phyloP scores from a whole-genome alignment of 1,140 invertebrate genomes.

The Panulirus ornatus region DNA sequence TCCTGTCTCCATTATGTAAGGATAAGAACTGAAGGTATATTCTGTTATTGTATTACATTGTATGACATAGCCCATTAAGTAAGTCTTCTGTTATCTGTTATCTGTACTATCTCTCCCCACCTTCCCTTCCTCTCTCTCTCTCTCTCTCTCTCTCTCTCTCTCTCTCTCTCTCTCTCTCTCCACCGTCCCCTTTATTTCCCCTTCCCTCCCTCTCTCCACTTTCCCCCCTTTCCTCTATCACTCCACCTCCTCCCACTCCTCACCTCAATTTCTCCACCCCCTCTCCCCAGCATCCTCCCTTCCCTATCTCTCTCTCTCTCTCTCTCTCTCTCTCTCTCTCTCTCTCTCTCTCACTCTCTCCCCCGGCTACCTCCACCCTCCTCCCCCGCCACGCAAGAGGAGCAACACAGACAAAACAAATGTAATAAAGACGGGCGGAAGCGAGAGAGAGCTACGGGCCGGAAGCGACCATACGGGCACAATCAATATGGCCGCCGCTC shows the following conservation, averaged over 20 bases:
- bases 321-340: slow-evolving; percentile 4
- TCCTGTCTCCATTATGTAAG: too few species aligned
- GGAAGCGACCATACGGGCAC: slow-evolving; percentile 38
- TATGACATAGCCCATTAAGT: too few species aligned
- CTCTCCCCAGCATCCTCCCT: not conserved
- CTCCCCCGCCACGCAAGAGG: not conserved
- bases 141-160: not conserved
- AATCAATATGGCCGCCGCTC: slow-evolving; percentile 36
- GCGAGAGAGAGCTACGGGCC: not conserved
- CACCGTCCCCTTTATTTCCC: not conserved
- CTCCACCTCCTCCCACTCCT: not conserved
- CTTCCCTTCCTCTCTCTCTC: not conserved
- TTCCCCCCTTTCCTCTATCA: not conserved
- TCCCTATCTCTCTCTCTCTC: not conserved
- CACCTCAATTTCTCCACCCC: not conserved
- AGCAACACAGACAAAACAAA: slow-evolving; percentile 49
- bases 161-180: slow-evolving; percentile 8
- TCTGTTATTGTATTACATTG: too few species aligned
- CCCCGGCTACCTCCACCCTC: not conserved
- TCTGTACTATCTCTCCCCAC: not conserved
- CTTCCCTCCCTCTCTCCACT: not conserved
- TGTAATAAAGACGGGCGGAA: slow-evolving; percentile 50
- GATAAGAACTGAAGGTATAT: too few species aligned
- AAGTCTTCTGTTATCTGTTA: not conserved
- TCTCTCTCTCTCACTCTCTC: not conserved